Base-by-base conservation (phyloP, 2,797 vertebrate species). In the Alca torda region DNA sequence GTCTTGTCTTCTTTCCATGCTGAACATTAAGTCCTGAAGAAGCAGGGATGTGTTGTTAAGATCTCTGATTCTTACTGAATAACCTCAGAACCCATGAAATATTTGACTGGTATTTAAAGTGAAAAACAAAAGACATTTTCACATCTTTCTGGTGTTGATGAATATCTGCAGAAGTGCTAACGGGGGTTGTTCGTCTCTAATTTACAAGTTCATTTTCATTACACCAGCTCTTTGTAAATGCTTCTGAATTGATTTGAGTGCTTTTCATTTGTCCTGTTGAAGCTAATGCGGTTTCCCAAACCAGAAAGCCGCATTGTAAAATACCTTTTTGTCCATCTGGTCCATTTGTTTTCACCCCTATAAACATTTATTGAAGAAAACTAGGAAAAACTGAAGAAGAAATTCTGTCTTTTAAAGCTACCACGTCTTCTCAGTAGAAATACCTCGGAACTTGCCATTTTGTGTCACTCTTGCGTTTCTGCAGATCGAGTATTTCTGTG, bases 291-390 rank as follows among this genome's bases (percentile, higher is more conserved):
- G n/a, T 53, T 88, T 87, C 63, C 74, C 41, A 69, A 75, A 50
- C 1, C 81, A 70, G 41, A 68, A 65, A 76, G 51, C 33, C 59
- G n/a, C 46, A 2, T 35, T 90, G 56, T 89, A 35, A 90, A 95
- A 48, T 18, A 59, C 50, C 61, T 73, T 78, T 87, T 43, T 61
- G 77, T 69, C 80, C 80, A 25, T 76, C 70, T 51, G 67, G 18
- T 53, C 77, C 43, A 8, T 94, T 94, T 78, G 39, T 91, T 92
- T 94, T 89, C 63, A 41, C 51, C 56, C 35, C 60, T 79, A 6
- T 93, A 82, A 93, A 91, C 25, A 75, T 91, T 83, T 67, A 77
- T 56, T 33, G 76, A 50, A 70, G 84, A 76, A 67, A 92, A 74
- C 4, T 8, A 51, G 78, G 37, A 39, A 56, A 72, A 74, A 74